Evolutionary conservation across 1,140 invertebrate genomes (phyloP).

Genomic region (Ostrea denselamellosa): DNA sequence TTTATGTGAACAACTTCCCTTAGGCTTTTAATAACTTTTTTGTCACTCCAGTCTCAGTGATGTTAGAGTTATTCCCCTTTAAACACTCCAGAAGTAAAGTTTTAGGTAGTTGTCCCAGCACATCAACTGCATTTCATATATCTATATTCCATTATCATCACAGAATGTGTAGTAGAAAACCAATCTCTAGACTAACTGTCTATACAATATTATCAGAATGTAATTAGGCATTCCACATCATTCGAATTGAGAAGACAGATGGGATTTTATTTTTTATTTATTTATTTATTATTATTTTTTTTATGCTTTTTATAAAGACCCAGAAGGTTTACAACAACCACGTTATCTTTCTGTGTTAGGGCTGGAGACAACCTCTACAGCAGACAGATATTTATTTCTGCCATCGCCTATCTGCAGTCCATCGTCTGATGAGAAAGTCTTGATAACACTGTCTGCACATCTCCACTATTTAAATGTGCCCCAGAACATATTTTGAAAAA

Average conservation of each 20-base stretch:
- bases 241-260: not conserved
- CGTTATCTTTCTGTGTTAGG: not conserved
- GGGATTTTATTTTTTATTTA: not conserved
- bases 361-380: not conserved
- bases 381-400: slow-evolving; percentile 38
- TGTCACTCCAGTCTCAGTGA: not conserved
- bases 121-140: not conserved
- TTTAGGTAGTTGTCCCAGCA: no score
- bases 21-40: not conserved
- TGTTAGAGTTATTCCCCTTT: slow-evolving; percentile 3
- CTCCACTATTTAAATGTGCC: not conserved
- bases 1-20: no score
- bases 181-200: not conserved
- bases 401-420: not conserved
- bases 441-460: slow-evolving; percentile 4
- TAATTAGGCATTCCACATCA: not conserved
- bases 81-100: not conserved
- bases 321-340: not conserved
- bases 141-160: not conserved
- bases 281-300: no score
- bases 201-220: not conserved
- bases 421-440: not conserved
- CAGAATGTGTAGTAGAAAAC: not conserved
- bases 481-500: not conserved
- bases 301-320: not conserved